Conservation (phyloP, 2,797 vertebrate species). For the Momotus momota region DNA sequence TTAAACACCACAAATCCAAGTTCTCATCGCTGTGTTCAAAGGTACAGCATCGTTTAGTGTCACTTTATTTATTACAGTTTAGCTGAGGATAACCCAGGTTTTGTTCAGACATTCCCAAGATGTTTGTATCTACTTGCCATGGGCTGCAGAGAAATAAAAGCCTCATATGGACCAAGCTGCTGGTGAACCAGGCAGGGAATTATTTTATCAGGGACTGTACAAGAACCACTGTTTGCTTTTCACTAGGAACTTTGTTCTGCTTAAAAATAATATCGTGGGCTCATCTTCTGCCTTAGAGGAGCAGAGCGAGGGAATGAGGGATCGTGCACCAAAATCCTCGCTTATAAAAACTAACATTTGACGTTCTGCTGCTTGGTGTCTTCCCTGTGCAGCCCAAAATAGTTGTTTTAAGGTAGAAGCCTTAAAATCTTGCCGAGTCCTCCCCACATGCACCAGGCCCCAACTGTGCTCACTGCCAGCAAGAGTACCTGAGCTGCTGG, state of each 20-base stretch:
- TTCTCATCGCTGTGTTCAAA: neutral
- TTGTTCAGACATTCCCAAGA: neutral
- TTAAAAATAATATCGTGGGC: fast-evolving
- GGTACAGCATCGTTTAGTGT: neutral
- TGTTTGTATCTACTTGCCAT: neutral
- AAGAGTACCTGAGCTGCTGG: neutral
- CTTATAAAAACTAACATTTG: fast-evolving
- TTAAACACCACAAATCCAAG: neutral
- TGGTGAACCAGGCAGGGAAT: neutral
- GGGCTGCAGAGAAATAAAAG: neutral
- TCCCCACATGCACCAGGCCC: neutral
- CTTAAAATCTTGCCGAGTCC: no score
- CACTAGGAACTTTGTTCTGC: neutral
- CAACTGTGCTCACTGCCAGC: neutral
- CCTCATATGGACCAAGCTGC: neutral
- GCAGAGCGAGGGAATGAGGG: fast-evolving
- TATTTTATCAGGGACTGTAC: neutral
- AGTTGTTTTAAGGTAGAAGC: fast-evolving
- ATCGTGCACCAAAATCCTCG: fast-evolving
- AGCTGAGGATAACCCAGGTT: neutral
- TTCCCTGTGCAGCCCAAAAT: neutral
- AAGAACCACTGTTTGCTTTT: neutral
- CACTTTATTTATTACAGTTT: neutral
- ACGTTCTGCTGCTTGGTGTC: neutral
- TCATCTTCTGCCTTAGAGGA: neutral